Conservation (phyloP, 2,888 invertebrate species). For the Calameuta idolon region DNA sequence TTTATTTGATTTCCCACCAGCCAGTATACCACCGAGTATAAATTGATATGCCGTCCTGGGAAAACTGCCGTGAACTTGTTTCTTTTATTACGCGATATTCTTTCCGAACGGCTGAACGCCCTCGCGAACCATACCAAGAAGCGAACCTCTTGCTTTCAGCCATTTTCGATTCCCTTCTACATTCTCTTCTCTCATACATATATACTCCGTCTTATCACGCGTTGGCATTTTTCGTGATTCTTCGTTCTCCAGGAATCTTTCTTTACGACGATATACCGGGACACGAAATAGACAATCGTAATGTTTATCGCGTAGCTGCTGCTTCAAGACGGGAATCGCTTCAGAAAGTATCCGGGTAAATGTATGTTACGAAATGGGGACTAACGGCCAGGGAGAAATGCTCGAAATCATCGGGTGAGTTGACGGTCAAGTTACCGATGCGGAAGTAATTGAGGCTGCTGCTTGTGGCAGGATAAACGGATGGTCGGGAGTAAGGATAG, state of each 20-base stretch:
- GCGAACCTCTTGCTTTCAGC: not conserved
- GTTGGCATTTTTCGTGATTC: too few relatives aligned
- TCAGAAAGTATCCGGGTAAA: too few relatives aligned
- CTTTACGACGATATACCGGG: too few relatives aligned
- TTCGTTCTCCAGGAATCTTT: too few relatives aligned
- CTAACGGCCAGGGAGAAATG: constrained; percentile 47
- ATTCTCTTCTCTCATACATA: not conserved
- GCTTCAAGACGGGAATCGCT: too few relatives aligned
- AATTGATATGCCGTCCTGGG: constrained; percentile 51
- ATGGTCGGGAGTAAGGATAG: constrained; percentile 20
- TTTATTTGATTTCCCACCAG: constrained; percentile 56
- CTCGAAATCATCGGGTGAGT: constrained; percentile 41
- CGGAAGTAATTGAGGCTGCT: constrained; percentile 48
- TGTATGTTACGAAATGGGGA: constrained; percentile 35
- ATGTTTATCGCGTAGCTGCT: not conserved
- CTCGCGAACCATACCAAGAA: not conserved
- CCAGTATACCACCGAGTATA: constrained; percentile 37
- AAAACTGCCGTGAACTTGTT: constrained; percentile 35
- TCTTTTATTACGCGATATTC: constrained; percentile 33
- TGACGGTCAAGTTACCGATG: constrained; percentile 42
- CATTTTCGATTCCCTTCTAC: not conserved
- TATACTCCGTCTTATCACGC: not conserved
- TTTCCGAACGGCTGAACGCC: constrained; percentile 32
- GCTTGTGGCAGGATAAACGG: too few relatives aligned
- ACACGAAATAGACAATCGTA: not conserved